phyloP scores from a whole-genome alignment of 2,797 vertebrate species.

The Pseudochromis fuscus region DNA sequence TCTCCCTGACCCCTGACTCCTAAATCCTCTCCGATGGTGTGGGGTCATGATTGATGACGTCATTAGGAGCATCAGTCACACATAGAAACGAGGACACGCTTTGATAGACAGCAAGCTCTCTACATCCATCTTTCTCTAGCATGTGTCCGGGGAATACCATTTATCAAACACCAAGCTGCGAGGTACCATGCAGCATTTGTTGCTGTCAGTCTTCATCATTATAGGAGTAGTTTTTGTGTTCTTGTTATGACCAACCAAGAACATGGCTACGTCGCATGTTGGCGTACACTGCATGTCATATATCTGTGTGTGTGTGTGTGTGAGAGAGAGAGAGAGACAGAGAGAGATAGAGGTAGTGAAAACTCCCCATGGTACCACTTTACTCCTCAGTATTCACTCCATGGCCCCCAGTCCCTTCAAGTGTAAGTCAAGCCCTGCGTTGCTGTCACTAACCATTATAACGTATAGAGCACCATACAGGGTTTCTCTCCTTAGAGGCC shows the following conservation, averaged over 20 bases:
- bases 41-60: slow-evolving; percentile 60
- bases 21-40: slow-evolving; percentile 46
- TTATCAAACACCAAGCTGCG: slow-evolving; percentile 31
- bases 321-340: slow-evolving; percentile 4
- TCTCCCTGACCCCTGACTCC: slow-evolving; percentile 61
- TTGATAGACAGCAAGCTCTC: slow-evolving; percentile 47
- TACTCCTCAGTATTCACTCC: slow-evolving; percentile 59
- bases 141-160: slow-evolving; percentile 1
- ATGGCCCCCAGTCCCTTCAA: slow-evolving; percentile 29
- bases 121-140: slow-evolving; percentile 32
- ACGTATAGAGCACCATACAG: slow-evolving; percentile 46
- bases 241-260: slow-evolving; percentile 10
- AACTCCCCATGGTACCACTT: slow-evolving; percentile 15
- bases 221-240: slow-evolving; percentile 7
- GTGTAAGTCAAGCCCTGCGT: slow-evolving; percentile 55
- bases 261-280: slow-evolving; percentile 2
- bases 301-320: slow-evolving; percentile 1
- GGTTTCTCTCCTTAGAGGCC: slow-evolving; percentile 43
- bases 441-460: slow-evolving; percentile 65
- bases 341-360: background rate
- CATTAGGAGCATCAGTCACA: slow-evolving; percentile 54
- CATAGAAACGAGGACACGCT: slow-evolving; percentile 45
- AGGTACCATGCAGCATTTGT: slow-evolving; percentile 22
- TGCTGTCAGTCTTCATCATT: slow-evolving; percentile 25
- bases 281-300: background rate